Conservation (phyloP, 2,113 vertebrate genomes). For the Suncus etruscus region DNA sequence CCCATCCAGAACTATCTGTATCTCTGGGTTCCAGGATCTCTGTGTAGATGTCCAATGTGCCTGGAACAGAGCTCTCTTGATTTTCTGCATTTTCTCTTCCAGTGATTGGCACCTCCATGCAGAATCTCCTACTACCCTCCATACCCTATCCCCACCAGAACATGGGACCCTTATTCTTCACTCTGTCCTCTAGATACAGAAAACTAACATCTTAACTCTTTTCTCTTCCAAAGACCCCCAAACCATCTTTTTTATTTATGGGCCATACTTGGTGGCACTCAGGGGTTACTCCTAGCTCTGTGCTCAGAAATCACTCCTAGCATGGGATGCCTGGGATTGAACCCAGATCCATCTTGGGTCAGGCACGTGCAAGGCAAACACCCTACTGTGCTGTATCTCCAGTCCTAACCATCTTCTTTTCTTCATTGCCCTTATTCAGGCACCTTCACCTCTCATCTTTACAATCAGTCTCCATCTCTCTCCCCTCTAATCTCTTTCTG, state of each 20-base stretch:
- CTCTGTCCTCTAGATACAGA: background rate
- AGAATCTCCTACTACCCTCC: background rate
- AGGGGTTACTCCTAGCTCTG: too few species aligned
- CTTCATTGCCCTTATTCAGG: background rate
- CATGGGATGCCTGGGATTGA: too few species aligned
- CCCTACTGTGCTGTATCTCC: too few species aligned
- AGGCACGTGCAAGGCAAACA: too few species aligned
- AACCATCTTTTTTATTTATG: background rate
- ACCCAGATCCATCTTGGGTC: too few species aligned
- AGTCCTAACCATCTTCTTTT: background rate
- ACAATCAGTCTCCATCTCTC: constrained; percentile 15
- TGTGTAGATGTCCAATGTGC: background rate
- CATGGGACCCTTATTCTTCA: background rate
- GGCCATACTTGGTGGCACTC: too few species aligned
- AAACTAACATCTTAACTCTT: background rate
- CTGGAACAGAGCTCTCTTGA: background rate
- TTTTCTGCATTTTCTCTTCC: constrained; percentile 5
- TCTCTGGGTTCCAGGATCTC: background rate
- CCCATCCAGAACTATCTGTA: background rate
- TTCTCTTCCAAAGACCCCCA: background rate
- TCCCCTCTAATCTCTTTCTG: constrained; percentile 44
- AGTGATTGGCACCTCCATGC: background rate
- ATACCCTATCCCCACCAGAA: background rate
- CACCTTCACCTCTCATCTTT: background rate
- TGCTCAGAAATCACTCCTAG: too few species aligned